Conservation (phyloP, 2,888 invertebrate genomes). For the Drosophila cracens region DNA sequence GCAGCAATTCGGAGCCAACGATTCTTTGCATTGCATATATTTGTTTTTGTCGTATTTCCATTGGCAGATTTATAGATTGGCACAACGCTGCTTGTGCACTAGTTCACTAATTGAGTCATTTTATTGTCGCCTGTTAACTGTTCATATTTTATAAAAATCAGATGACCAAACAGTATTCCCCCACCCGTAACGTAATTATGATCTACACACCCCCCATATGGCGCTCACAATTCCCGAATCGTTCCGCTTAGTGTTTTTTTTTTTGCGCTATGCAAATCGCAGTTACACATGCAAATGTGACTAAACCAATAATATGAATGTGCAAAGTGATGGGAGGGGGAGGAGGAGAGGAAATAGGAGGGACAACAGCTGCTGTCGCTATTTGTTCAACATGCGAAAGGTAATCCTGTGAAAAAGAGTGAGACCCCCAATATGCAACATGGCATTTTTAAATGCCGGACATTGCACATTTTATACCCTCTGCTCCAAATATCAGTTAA, state of each 20-base stretch:
- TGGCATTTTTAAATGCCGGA: slow-evolving; percentile 50
- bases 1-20: not conserved
- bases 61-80: slow-evolving; percentile 17
- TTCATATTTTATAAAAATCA: slow-evolving; percentile 52
- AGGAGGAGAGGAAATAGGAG: slow-evolving; percentile 9
- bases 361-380: slow-evolving; percentile 48
- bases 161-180: slow-evolving; percentile 36
- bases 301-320: slow-evolving; percentile 78
- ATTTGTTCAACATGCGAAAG: slow-evolving; percentile 61
- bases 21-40: not conserved
- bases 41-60: not conserved
- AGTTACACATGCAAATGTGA: slow-evolving; percentile 79
- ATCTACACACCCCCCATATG: slow-evolving; percentile 4
- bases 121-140: slow-evolving; percentile 41
- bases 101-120: slow-evolving; percentile 32
- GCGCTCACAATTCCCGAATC: slow-evolving; percentile 15
- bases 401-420: slow-evolving; percentile 3
- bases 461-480: slow-evolving; percentile 44
- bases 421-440: slow-evolving; percentile 65
- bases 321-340: not conserved
- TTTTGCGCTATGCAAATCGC: slow-evolving; percentile 76
- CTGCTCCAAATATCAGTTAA: not conserved
- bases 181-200: not conserved
- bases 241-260: slow-evolving; percentile 73
- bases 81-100: slow-evolving; percentile 1